Base-by-base conservation (phyloP, 2,113 vertebrate genomes). In the Sceloporus undulatus region DNA sequence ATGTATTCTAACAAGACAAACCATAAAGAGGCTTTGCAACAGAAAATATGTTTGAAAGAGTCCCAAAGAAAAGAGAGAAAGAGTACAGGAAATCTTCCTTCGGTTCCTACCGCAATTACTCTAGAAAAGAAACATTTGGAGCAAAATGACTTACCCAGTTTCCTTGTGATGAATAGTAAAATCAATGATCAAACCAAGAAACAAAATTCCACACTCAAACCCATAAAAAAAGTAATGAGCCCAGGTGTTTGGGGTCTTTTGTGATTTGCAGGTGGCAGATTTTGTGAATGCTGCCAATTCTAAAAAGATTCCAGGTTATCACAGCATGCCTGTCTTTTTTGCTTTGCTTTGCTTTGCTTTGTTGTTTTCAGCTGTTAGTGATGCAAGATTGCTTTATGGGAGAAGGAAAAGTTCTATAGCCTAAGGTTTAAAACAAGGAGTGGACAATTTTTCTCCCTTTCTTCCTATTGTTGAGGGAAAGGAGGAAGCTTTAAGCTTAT, bases 111-210 rank as follows among this genome's bases (percentile, higher is more conserved):
- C 9, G 87, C 59, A 62, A 62, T 71, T 90, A 91, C 81, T 1
- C 82, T n/a, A 65, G 62, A 38, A 62, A 62, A 88, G 88, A 82
- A 90, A 27, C 52, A 18, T 77, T 88, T 54, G 70, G 74, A 95
- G 86, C 19, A 48, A 34, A 0, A 0, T 59, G 85, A 95, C 95
- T 95, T 93, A 96, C 94, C 91, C 42, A 7, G 81, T 52, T 7
- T 71, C 27, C 85, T 90, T 86, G 84, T 34, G 56, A 27, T 92
- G 89, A 82, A 56, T 54, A 29, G 89, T 80, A 88, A 88, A 94
- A 25, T 13, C 34, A 82, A 82, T 79, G 84, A 84, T 87, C 89
- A 89, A 93, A 65, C 87, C 25, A 70, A 87, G 84, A 56, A 82
- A 38, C 5, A n/a, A 78, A 76, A 87, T 66, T 91, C 91, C 88